These are phyloP conservation scores for Syrmaticus mikado DNA, from an alignment of 2,113 vertebrate genomes.

Conservation along the genomic window DNA sequence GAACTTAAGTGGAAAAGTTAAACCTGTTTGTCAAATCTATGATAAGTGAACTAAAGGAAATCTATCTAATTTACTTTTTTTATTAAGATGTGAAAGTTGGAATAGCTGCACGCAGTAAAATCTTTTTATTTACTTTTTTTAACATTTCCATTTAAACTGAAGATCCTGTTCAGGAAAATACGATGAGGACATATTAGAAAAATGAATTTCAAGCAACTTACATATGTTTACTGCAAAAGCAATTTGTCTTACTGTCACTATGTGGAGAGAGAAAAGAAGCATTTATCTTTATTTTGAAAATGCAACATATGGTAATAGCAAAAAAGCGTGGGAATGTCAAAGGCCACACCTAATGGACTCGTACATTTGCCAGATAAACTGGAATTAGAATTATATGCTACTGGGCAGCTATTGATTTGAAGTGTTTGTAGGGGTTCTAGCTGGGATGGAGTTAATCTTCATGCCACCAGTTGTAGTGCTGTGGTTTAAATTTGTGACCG, in stretches of 20 bases:
- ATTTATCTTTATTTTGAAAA: constrained; percentile 5
- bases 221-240: background rate
- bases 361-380: background rate
- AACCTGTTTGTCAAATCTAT: background rate
- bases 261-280: background rate
- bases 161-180: background rate
- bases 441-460: background rate
- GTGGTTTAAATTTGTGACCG: background rate
- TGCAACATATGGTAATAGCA: background rate
- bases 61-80: background rate
- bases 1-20: background rate
- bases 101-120: background rate
- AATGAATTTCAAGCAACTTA: background rate
- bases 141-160: background rate
- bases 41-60: background rate
- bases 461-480: background rate
- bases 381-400: background rate
- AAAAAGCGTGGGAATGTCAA: background rate
- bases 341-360: background rate
- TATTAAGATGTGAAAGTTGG: constrained; percentile 32
- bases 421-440: background rate
- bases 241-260: background rate
- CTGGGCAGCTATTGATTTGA: background rate
- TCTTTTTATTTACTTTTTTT: background rate
- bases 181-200: background rate